Percentiles rank a stretch among this genome's conserved stretches.
Conservation (phyloP, 2,113 vertebrate species). For the Vicugna pacos region DNA sequence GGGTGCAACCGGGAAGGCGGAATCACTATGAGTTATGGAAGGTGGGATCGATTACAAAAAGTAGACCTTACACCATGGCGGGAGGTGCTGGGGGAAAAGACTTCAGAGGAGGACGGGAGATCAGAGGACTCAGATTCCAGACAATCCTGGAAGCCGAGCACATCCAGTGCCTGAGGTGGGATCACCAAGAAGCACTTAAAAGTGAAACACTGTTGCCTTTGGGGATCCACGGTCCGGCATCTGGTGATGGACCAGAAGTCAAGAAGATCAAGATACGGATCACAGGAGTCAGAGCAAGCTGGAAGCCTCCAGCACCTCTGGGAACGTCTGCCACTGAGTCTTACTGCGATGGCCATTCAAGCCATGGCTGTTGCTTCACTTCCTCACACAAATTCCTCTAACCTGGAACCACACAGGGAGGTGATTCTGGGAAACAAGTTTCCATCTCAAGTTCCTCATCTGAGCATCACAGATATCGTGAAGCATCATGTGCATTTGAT, state of each 20-base stretch:
- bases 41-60: neutral
- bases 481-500: neutral
- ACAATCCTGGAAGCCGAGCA: neutral
- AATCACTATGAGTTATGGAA: neutral
- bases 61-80: neutral
- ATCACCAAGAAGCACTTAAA: neutral
- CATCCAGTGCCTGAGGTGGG: neutral
- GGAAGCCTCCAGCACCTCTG: neutral
- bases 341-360: neutral
- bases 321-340: neutral
- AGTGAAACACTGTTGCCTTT: neutral
- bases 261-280: neutral
- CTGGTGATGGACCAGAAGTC: neutral
- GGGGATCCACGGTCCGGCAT: neutral
- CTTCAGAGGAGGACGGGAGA: neutral
- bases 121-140: neutral
- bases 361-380: neutral
- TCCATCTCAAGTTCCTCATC: neutral
- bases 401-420: neutral
- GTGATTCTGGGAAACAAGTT: neutral
- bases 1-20: neutral
- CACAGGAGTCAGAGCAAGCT: neutral
- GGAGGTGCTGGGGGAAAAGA: neutral
- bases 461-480: no score
- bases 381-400: neutral